Evolutionary conservation across 2,113 vertebrate species (phyloP).

Genomic region (Puffinus mauretanicus): DNA sequence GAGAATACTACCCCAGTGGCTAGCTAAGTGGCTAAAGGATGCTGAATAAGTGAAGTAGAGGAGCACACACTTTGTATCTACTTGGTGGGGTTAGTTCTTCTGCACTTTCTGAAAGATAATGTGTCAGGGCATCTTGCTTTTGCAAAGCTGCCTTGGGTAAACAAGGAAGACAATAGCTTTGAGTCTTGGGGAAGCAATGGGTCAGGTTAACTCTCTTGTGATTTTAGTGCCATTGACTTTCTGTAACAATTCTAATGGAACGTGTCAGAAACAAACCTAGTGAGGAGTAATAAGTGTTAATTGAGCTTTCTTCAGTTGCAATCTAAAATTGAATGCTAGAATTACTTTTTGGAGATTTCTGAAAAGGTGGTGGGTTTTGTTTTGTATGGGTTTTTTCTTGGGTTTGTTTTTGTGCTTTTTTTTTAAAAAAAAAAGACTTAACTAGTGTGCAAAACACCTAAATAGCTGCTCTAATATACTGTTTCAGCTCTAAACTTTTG

Average conservation of each 20-base stretch:
- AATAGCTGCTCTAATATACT: background rate
- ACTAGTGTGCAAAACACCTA: background rate
- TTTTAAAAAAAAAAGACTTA: background rate
- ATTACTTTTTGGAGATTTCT: background rate
- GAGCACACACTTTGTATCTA: background rate
- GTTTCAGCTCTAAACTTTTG: background rate
- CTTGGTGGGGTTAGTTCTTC: background rate
- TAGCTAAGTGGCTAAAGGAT: background rate
- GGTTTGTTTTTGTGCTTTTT: background rate
- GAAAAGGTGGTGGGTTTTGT: background rate
- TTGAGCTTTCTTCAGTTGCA: background rate
- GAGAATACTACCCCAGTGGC: background rate
- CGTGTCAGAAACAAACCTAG: background rate
- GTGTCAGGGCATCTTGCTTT: background rate
- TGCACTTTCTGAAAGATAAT: background rate
- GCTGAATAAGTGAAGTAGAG: background rate
- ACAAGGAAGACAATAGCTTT: background rate
- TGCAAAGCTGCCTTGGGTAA: background rate
- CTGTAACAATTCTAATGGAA: background rate
- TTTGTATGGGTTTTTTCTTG: background rate
- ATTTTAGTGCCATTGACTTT: background rate
- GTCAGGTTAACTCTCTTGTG: background rate
- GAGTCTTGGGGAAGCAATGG: background rate
- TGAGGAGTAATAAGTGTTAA: background rate
- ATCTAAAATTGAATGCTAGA: background rate